phyloP scores from a whole-genome alignment of 2,113 vertebrate genomes.

The Boleophthalmus pectinirostris region DNA sequence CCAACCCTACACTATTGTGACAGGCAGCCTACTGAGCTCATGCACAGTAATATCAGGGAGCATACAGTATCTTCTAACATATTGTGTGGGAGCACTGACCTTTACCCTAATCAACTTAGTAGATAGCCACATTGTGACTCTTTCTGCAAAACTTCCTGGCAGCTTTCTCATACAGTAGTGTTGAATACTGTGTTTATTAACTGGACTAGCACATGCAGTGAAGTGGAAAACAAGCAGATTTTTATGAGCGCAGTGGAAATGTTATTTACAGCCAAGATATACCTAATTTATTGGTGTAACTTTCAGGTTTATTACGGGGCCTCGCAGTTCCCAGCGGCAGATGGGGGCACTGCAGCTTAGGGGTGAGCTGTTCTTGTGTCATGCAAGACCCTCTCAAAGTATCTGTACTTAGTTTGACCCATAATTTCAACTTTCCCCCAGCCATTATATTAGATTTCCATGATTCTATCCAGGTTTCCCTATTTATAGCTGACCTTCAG shows the following conservation, averaged over 20 bases:
- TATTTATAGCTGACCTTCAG: conserved; percentile 73
- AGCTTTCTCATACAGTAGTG: conserved; percentile 45
- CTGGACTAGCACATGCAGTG: conserved; percentile 61
- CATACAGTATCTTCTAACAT: not conserved
- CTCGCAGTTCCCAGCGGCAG: conserved; percentile 56
- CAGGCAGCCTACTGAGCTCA: not conserved
- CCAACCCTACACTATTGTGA: conserved; percentile 6
- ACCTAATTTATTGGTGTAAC: conserved; percentile 68
- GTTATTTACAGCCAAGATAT: conserved; percentile 72
- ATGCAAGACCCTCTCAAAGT: conserved; percentile 54
- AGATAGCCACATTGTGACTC: conserved; percentile 43
- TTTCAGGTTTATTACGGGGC: conserved; percentile 56
- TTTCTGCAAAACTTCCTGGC: conserved; percentile 63
- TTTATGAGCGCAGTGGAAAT: conserved; percentile 78
- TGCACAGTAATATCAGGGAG: conserved; percentile 11
- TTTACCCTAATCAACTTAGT: conserved; percentile 27
- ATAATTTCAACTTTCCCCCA: conserved; percentile 67
- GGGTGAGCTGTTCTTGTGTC: conserved; percentile 45
- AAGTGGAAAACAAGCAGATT: conserved; percentile 73
- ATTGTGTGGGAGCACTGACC: conserved; percentile 17
- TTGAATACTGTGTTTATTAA: conserved; percentile 70
- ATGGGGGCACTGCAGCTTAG: conserved; percentile 57
- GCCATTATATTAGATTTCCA: conserved; percentile 74
- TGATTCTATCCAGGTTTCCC: conserved; percentile 56
- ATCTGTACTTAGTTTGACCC: conserved; percentile 69